Conservation (phyloP, 2,797 vertebrate species). For the Microctenopoma stevenorrisi region DNA sequence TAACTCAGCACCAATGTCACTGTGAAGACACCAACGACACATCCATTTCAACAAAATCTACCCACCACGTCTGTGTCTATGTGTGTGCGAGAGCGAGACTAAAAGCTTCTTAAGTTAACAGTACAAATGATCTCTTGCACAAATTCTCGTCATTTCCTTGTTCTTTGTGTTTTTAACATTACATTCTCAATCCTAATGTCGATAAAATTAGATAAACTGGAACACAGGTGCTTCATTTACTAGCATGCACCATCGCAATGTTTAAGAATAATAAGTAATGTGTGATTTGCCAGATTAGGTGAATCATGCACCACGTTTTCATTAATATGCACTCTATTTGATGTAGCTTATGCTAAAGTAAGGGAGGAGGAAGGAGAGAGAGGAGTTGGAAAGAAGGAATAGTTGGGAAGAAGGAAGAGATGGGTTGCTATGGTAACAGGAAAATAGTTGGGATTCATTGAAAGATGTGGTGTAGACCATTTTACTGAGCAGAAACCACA, state of each 20-base stretch:
- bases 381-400: constrained; percentile 63
- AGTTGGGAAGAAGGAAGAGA: constrained; percentile 57
- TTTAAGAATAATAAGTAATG: constrained; percentile 12
- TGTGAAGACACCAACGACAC: constrained; percentile 75
- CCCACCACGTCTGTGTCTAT: constrained; percentile 37
- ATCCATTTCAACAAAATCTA: constrained; percentile 65
- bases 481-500: constrained; percentile 53
- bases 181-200: constrained; percentile 36
- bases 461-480: constrained; percentile 54
- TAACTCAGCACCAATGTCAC: constrained; percentile 79
- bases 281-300: constrained; percentile 37
- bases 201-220: constrained; percentile 45
- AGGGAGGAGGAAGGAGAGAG: constrained; percentile 53
- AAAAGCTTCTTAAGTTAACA: constrained; percentile 44
- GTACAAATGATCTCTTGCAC: constrained; percentile 37
- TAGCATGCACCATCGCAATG: constrained; percentile 36
- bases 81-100: constrained; percentile 10
- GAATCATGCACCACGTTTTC: constrained; percentile 35
- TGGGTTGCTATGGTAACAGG: constrained; percentile 77
- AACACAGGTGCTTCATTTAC: constrained; percentile 26
- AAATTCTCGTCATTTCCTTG: constrained; percentile 32
- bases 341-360: constrained; percentile 41
- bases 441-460: constrained; percentile 60
- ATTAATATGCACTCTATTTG: constrained; percentile 44
- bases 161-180: constrained; percentile 23